phyloP scores from a whole-genome alignment of 2,888 invertebrate species.

The Ormyrus nitidulus region DNA sequence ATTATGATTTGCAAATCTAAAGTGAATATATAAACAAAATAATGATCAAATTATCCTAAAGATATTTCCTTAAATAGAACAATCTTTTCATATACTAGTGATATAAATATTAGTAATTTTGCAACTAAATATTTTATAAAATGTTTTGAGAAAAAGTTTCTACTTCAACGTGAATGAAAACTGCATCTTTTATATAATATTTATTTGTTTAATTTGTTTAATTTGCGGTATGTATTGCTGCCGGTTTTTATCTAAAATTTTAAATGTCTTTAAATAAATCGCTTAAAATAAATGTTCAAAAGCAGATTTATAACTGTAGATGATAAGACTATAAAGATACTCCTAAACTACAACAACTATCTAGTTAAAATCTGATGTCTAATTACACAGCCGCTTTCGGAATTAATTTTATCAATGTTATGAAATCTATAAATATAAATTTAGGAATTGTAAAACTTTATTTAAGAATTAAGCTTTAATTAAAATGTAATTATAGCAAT shows the following conservation, averaged over 20 bases:
- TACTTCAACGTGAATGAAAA: too few relatives aligned
- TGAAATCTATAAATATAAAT: too few relatives aligned
- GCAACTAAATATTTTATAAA: neutral
- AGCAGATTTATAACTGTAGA: too few relatives aligned
- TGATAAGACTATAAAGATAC: too few relatives aligned
- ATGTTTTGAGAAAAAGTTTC: neutral
- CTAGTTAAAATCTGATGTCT: too few relatives aligned
- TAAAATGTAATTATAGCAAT: too few relatives aligned
- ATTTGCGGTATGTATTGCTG: conserved; percentile 34
- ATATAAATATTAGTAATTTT: conserved; percentile 9
- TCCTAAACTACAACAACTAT: too few relatives aligned
- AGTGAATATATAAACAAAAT: conserved; percentile 37
- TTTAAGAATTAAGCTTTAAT: too few relatives aligned
- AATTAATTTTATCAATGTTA: too few relatives aligned
- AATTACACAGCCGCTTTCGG: too few relatives aligned
- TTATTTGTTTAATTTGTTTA: conserved; percentile 15
- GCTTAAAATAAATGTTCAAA: too few relatives aligned
- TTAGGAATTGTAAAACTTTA: too few relatives aligned
- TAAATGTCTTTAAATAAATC: neutral
- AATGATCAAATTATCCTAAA: neutral
- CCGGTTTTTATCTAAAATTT: conserved; percentile 15
- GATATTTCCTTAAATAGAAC: neutral
- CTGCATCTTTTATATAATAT: neutral
- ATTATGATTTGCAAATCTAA: conserved; percentile 33
- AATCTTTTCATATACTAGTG: neutral